A percentile compares a stretch with the other conserved stretches of the same genome.
Evolutionary conservation across 1,140 invertebrate species (phyloP).

Genomic region (Macrobrachium nipponense): DNA sequence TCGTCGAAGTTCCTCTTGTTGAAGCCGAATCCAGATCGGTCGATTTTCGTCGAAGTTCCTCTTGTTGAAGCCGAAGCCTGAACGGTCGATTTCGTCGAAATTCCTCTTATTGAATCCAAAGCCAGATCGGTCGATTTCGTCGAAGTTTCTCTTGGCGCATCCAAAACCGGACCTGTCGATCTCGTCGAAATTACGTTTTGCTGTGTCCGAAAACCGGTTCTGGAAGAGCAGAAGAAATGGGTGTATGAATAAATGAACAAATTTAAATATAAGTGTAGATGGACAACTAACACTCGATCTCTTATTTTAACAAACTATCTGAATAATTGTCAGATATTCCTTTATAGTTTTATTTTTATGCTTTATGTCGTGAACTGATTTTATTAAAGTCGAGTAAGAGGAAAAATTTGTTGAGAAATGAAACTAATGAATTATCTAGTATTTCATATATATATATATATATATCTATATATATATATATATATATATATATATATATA

Average conservation of each 20-base stretch:
- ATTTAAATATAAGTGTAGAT: too few species aligned
- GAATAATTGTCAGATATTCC: too few species aligned
- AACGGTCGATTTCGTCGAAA: conserved; percentile 75
- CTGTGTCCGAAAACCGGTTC: conserved; percentile 54
- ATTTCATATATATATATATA: too few species aligned
- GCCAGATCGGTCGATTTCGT: conserved; percentile 70
- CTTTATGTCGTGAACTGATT: too few species aligned
- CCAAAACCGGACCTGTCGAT: conserved; percentile 68
- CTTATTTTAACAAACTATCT: too few species aligned
- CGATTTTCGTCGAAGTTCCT: conserved; percentile 77
- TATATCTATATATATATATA: too few species aligned
- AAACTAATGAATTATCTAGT: too few species aligned
- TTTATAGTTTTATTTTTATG: too few species aligned
- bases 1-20: conserved; percentile 75
- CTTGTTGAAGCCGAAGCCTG: conserved; percentile 70
- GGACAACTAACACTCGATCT: too few species aligned
- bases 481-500: too few species aligned
- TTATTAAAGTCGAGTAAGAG: too few species aligned
- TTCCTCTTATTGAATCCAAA: conserved; percentile 72
- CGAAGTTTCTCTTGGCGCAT: conserved; percentile 68
- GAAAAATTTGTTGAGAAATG: too few species aligned
- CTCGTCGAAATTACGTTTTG: conserved; percentile 71
- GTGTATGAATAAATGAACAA: background rate
- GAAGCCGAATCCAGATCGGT: conserved; percentile 70
- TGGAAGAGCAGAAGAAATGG: background rate